Evolutionary conservation across 2,888 invertebrate genomes (phyloP).

Genomic region (Poecilus cupreus): DNA sequence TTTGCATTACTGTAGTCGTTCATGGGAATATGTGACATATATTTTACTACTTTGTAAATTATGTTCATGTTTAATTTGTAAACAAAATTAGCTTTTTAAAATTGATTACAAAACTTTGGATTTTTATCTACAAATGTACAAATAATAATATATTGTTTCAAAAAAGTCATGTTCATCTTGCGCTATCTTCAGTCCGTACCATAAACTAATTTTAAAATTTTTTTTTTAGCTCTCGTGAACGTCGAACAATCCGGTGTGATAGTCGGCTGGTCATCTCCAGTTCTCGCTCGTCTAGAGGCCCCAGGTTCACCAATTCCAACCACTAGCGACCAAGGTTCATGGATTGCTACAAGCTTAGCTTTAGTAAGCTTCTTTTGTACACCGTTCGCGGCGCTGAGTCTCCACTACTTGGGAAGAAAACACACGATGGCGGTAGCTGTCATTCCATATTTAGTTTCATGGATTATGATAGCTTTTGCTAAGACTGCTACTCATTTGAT

Average conservation of each 20-base stretch:
- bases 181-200: too few species aligned
- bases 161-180: too few species aligned
- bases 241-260: slow-evolving; percentile 73
- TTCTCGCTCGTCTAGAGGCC: slow-evolving; percentile 70
- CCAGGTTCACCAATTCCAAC: slow-evolving; percentile 69
- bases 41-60: too few species aligned
- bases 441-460: slow-evolving; percentile 76
- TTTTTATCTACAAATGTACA: too few species aligned
- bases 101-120: too few species aligned
- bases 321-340: slow-evolving; percentile 73
- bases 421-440: slow-evolving; percentile 76
- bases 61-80: too few species aligned
- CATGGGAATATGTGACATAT: too few species aligned
- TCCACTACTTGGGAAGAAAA: slow-evolving; percentile 78
- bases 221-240: slow-evolving; percentile 73
- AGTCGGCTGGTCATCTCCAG: slow-evolving; percentile 76
- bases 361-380: slow-evolving; percentile 78
- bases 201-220: too few species aligned
- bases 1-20: too few species aligned
- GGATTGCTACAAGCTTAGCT: slow-evolving; percentile 78
- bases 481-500: slow-evolving; percentile 75
- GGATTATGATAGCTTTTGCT: slow-evolving; percentile 76
- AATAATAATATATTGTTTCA: too few species aligned
- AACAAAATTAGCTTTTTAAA: too few species aligned
- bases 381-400: slow-evolving; percentile 76